A percentile compares a stretch with the other conserved stretches of the same genome.
These are phyloP conservation scores for Idris sp. DNA, from an alignment of 1,140 invertebrate species.

Conservation along the genomic window DNA sequence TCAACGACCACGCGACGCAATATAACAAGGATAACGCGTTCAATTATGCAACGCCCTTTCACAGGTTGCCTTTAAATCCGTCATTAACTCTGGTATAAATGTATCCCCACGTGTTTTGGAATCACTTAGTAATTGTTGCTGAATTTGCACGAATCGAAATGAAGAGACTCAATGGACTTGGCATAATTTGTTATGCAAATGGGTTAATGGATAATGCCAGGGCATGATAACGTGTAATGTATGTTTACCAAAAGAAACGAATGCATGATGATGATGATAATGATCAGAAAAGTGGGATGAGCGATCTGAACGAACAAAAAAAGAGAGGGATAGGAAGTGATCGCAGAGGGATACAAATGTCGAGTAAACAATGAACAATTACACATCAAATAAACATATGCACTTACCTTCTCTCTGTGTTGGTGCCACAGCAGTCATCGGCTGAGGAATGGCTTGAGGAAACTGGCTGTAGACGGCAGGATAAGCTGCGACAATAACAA, in stretches of 20 bases:
- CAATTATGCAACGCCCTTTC: too few species aligned
- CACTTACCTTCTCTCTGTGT: slow-evolving; percentile 96
- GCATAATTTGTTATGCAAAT: slow-evolving; percentile 25
- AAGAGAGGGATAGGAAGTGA: slow-evolving; percentile 7
- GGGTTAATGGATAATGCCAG: slow-evolving; percentile 15
- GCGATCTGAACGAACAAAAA: background rate
- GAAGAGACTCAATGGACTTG: slow-evolving; percentile 16
- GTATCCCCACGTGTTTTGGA: too few species aligned
- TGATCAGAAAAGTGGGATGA: slow-evolving; percentile 33
- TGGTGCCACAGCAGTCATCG: slow-evolving; percentile 92
- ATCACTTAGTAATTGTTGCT: too few species aligned
- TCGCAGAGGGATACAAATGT: slow-evolving; percentile 46
- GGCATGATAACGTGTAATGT: slow-evolving; percentile 4
- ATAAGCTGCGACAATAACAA: slow-evolving; percentile 89
- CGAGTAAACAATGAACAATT: slow-evolving; percentile 64
- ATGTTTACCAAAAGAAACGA: slow-evolving; percentile 24
- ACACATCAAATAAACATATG: slow-evolving; percentile 68
- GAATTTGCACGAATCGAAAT: slow-evolving; percentile 9
- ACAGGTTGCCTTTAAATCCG: too few species aligned
- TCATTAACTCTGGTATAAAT: too few species aligned
- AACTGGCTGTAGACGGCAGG: slow-evolving; percentile 96
- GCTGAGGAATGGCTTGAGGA: slow-evolving; percentile 95
- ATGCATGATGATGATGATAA: too few species aligned
- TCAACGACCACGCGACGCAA: too few species aligned
- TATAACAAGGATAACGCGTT: too few species aligned